Conservation (phyloP, 2,113 vertebrate species). For the Mystacornis crossleyi region DNA sequence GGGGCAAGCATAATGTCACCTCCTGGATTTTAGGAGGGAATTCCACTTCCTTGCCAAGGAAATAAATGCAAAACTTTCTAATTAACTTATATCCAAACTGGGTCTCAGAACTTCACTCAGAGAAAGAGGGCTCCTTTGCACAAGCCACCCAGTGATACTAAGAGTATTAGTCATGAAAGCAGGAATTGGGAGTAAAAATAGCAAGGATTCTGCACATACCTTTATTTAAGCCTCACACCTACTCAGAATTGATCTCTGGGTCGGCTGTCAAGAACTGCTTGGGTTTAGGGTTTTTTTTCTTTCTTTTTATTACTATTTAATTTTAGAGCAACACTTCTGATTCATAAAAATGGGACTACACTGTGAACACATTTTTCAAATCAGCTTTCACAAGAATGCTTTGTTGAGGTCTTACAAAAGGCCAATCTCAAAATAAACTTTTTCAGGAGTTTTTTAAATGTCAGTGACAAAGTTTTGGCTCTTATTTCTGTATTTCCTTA, state of each 20-base stretch:
- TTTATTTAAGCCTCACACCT: slow-evolving; percentile 33
- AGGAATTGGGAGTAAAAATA: neutral
- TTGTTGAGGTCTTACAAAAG: slow-evolving; percentile 22
- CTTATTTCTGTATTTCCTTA: neutral
- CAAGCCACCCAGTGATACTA: neutral
- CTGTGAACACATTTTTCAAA: slow-evolving; percentile 2
- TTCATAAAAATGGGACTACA: neutral
- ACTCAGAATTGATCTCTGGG: neutral
- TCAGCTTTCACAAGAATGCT: neutral
- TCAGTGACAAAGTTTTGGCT: neutral
- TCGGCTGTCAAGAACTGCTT: neutral
- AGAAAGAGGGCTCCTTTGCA: neutral
- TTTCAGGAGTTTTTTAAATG: neutral
- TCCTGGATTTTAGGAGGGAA: neutral
- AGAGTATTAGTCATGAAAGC: neutral
- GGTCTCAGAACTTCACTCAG: neutral
- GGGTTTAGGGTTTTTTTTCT: neutral
- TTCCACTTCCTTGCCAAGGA: neutral
- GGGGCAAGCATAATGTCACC: neutral
- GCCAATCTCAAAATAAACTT: slow-evolving; percentile 30
- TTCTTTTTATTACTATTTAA: neutral
- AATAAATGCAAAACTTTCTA: neutral
- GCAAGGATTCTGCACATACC: neutral
- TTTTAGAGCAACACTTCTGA: slow-evolving; percentile 7
- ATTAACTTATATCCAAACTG: neutral